These are phyloP conservation scores for Sympetrum striolatum DNA, from an alignment of 2,888 invertebrate genomes.

Conservation along the genomic window DNA sequence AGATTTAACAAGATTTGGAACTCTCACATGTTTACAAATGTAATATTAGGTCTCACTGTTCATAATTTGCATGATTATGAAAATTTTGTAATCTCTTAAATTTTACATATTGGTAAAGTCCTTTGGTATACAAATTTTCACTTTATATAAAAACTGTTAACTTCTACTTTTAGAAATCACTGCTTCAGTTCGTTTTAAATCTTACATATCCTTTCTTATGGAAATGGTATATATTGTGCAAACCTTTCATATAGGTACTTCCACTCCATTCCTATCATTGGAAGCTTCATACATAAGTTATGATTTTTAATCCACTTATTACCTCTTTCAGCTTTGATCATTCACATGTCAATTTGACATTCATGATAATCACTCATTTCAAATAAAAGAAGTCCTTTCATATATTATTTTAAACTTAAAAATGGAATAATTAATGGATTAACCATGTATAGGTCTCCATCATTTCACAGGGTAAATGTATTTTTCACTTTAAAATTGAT, in stretches of 20 bases:
- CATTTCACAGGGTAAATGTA: conserved; percentile 1
- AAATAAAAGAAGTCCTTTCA: not conserved
- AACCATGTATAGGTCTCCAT: conserved; percentile 1
- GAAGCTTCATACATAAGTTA: not conserved
- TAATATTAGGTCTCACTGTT: not conserved
- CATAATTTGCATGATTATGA: not conserved
- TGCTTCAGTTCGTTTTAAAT: not conserved
- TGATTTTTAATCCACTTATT: not conserved
- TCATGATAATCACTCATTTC: not conserved
- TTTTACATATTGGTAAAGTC: not conserved
- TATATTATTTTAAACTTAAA: not conserved
- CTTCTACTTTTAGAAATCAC: not conserved
- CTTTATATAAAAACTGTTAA: not conserved
- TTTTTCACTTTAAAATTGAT: conserved; percentile 35
- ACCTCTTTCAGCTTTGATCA: not conserved
- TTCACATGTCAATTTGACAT: not conserved
- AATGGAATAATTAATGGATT: not conserved
- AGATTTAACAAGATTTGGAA: conserved; percentile 15
- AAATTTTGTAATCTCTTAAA: conserved; percentile 11
- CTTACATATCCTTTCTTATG: not conserved
- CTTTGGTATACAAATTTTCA: conserved; percentile 21
- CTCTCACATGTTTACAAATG: not conserved
- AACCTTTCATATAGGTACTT: not conserved
- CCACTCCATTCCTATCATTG: not conserved
- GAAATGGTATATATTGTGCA: not conserved